Conservation (phyloP, 2,113 vertebrate genomes). For the Neodon shergylaensis region DNA sequence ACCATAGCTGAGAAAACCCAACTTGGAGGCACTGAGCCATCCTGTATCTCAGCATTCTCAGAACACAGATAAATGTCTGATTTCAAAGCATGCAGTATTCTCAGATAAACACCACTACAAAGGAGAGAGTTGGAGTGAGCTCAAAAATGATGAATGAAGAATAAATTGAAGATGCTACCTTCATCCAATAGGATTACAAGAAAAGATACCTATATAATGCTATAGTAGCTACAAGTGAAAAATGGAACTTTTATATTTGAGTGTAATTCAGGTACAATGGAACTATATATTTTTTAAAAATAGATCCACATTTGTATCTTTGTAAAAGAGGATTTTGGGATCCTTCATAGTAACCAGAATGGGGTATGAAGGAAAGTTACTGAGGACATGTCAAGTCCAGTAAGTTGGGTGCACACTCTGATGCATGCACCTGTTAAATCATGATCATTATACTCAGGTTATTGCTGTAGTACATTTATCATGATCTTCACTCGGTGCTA, state of each 20-base stretch:
- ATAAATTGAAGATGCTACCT: neutral
- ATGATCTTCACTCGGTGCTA: neutral
- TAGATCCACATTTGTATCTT: neutral
- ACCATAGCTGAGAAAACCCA: neutral
- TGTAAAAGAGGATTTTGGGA: neutral
- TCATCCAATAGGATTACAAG: neutral
- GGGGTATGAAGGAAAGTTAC: too few species aligned
- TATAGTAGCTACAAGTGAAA: neutral
- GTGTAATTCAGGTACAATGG: neutral
- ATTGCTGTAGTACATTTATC: neutral
- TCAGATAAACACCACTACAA: neutral
- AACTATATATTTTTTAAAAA: neutral
- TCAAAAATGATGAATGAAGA: neutral
- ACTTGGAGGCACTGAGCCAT: too few species aligned
- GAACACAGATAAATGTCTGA: neutral
- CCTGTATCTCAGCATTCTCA: neutral
- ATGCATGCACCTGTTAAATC: neutral
- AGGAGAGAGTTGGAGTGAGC: neutral
- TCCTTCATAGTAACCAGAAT: too few species aligned
- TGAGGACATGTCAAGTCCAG: neutral
- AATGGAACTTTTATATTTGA: neutral
- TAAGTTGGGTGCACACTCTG: neutral
- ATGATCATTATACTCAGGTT: neutral
- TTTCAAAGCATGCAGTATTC: neutral
- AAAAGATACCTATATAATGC: neutral